Percentiles rank a stretch among this genome's conserved stretches.
phyloP scores from a whole-genome alignment of 2,797 vertebrate genomes.

The Acipenser ruthenus region DNA sequence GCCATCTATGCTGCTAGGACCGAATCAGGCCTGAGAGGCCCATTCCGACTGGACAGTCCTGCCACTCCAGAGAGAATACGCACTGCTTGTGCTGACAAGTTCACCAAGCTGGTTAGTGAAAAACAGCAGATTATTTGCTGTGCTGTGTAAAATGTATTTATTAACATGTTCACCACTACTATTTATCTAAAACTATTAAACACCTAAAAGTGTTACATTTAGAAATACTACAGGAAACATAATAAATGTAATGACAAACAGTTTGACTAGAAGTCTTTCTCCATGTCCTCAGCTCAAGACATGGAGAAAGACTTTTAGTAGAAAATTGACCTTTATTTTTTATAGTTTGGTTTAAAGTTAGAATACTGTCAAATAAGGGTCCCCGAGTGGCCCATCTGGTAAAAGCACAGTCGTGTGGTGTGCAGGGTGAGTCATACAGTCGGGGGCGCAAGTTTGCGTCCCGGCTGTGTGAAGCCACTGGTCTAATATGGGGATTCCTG shows the following conservation, averaged over 20 bases:
- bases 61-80: constrained; percentile 87
- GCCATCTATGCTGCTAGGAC: constrained; percentile 63
- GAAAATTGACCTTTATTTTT: too few relatives aligned
- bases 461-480: too few relatives aligned
- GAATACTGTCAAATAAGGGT: too few relatives aligned
- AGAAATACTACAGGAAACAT: background rate
- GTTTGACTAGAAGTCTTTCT: too few relatives aligned
- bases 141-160: background rate
- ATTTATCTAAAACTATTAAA: background rate
- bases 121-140: background rate
- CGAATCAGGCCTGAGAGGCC: constrained; percentile 50
- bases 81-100: constrained; percentile 77
- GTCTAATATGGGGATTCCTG: too few relatives aligned
- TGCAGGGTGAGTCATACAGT: too few relatives aligned
- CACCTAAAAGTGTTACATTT: background rate
- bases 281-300: too few relatives aligned
- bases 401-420: too few relatives aligned
- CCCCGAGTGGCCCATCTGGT: too few relatives aligned
- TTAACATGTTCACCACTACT: background rate
- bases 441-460: too few relatives aligned
- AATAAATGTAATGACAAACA: background rate
- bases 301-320: too few relatives aligned
- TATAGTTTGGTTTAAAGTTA: too few relatives aligned
- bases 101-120: constrained; percentile 75
- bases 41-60: constrained; percentile 82